A percentile compares a stretch with the other conserved stretches of the same genome.
These are phyloP conservation scores for Enteromius fasciolatus DNA, from an alignment of 2,797 vertebrate genomes.

Conservation along the genomic window DNA sequence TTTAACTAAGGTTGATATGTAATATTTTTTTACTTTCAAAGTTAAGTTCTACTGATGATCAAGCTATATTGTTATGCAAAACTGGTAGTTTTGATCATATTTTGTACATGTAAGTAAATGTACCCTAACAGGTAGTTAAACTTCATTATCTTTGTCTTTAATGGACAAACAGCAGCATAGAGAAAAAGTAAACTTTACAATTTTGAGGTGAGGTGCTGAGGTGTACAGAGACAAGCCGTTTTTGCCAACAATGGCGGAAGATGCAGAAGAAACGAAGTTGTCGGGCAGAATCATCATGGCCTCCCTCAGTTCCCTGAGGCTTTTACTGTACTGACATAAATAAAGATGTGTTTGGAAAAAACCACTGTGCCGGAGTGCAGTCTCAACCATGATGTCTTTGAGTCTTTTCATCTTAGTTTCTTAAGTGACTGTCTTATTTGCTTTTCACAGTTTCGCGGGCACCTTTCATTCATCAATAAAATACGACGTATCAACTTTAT, in stretches of 20 bases:
- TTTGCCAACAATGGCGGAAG: slow-evolving; percentile 51
- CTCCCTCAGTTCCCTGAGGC: slow-evolving; percentile 60
- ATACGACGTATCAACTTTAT: background rate
- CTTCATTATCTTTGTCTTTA: slow-evolving; percentile 12
- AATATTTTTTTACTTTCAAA: slow-evolving; percentile 36
- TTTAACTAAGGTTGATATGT: slow-evolving; percentile 31
- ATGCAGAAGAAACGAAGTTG: slow-evolving; percentile 67
- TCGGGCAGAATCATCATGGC: slow-evolving; percentile 67
- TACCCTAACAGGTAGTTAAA: slow-evolving; percentile 43
- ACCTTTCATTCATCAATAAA: slow-evolving; percentile 8
- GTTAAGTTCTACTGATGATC: slow-evolving; percentile 27
- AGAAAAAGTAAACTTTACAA: background rate
- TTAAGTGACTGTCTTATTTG: slow-evolving; percentile 13
- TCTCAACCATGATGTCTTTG: slow-evolving; percentile 58
- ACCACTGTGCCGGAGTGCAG: slow-evolving; percentile 61
- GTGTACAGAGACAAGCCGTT: slow-evolving; percentile 5
- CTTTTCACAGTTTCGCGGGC: slow-evolving; percentile 3
- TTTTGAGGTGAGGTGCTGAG: slow-evolving; percentile 10
- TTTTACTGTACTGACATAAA: slow-evolving; percentile 79
- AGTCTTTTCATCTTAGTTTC: slow-evolving; percentile 51
- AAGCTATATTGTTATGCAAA: slow-evolving; percentile 34
- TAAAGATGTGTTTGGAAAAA: slow-evolving; percentile 80
- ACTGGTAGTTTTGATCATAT: slow-evolving; percentile 41
- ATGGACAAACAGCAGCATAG: slow-evolving; percentile 27
- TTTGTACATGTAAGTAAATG: slow-evolving; percentile 62